A percentile compares a stretch with the other conserved stretches of the same genome.
These are phyloP conservation scores for Heterohyrax brucei DNA, from an alignment of 2,797 vertebrate genomes.

Conservation along the genomic window DNA sequence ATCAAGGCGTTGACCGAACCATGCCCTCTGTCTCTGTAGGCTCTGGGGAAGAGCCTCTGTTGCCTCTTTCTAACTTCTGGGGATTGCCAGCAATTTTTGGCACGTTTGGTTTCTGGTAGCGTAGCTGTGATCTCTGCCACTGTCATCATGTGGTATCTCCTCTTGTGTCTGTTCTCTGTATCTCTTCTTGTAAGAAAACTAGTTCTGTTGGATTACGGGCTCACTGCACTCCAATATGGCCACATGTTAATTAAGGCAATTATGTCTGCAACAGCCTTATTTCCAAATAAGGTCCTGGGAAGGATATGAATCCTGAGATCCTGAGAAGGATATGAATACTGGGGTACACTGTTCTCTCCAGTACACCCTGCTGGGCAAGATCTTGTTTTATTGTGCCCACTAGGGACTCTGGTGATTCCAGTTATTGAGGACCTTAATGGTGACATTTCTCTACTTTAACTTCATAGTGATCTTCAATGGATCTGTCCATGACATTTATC, in stretches of 20 bases:
- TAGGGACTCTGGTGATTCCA: neutral
- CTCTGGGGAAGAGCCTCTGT: neutral
- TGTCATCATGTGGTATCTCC: neutral
- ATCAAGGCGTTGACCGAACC: neutral
- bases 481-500: neutral
- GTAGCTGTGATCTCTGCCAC: neutral
- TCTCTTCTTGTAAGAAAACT: too few species aligned
- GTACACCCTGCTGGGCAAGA: neutral
- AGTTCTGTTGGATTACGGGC: neutral
- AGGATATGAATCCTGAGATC: too few species aligned
- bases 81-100: neutral
- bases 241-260: neutral
- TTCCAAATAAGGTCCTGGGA: neutral
- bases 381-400: neutral
- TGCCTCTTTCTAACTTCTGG: neutral
- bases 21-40: neutral
- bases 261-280: neutral
- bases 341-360: too few species aligned
- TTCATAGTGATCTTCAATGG: neutral
- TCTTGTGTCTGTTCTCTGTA: too few species aligned
- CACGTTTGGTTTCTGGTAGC: neutral
- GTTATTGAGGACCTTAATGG: neutral
- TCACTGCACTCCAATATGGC: neutral
- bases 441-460: neutral
- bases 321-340: too few species aligned